Conservation (phyloP, 1,140 invertebrate species). For the Cydia strobilella region DNA sequence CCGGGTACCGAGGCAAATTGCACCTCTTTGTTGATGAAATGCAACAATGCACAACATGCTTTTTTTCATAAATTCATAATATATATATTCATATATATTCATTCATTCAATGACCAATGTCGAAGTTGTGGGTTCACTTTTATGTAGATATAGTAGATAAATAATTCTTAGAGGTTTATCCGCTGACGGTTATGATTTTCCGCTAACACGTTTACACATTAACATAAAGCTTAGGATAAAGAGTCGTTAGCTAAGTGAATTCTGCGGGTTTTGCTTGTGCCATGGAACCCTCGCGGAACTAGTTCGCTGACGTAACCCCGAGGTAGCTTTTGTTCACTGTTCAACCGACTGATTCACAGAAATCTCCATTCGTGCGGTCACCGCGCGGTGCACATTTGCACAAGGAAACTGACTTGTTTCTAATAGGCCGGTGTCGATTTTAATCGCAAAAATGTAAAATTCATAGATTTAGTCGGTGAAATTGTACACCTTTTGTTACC, state of each 20-base stretch:
- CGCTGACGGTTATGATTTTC: neutral
- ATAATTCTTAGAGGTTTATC: neutral
- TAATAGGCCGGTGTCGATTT: no score
- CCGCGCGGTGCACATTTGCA: no score
- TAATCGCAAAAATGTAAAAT: no score
- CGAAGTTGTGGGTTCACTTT: neutral
- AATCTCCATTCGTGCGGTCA: slow-evolving; percentile 6
- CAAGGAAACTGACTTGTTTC: neutral
- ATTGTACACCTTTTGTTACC: no score
- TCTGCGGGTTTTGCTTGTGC: neutral
- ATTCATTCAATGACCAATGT: neutral
- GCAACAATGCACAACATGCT: neutral
- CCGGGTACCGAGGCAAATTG: slow-evolving; percentile 26
- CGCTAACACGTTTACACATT: neutral
- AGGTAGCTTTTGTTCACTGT: neutral
- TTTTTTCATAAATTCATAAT: neutral
- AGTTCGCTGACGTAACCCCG: slow-evolving; percentile 1
- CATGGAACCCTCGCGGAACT: neutral
- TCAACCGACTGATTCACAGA: neutral
- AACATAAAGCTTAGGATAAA: neutral
- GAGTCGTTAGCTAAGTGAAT: neutral
- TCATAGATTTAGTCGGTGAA: no score
- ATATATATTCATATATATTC: no score
- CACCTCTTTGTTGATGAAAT: slow-evolving; percentile 1
- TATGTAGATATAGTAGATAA: neutral